Evolutionary conservation across 2,113 vertebrate species (phyloP).

Genomic region (Coreoperca whiteheadi): DNA sequence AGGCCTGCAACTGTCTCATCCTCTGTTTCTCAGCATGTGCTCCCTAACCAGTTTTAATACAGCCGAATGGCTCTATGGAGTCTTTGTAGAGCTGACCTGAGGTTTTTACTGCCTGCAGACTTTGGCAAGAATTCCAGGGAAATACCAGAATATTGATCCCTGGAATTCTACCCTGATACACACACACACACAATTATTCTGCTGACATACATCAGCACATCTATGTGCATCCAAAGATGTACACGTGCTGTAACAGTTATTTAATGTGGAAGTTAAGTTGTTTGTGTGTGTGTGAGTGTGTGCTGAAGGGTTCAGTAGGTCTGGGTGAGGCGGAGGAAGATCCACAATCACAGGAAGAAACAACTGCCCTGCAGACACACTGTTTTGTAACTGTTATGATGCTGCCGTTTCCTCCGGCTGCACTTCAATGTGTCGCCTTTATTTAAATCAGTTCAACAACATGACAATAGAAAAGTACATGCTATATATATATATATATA

Average conservation of each 20-base stretch:
- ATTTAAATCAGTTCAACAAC: background rate
- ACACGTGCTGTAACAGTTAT: background rate
- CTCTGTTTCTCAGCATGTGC: too few relatives aligned
- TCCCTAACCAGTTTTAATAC: too few relatives aligned
- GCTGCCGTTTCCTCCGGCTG: constrained; percentile 13
- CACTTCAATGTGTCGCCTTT: background rate
- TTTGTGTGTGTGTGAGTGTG: background rate
- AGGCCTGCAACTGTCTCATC: too few relatives aligned
- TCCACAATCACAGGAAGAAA: constrained; percentile 53
- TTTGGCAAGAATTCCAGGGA: background rate
- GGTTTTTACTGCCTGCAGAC: background rate
- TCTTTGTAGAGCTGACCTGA: background rate
- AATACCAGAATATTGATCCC: background rate
- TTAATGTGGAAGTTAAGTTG: background rate
- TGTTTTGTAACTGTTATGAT: background rate
- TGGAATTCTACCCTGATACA: background rate
- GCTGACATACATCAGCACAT: background rate
- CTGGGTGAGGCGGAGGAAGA: constrained; percentile 15
- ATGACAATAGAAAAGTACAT: background rate
- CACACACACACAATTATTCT: background rate
- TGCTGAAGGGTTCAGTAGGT: constrained; percentile 12
- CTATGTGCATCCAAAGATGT: background rate
- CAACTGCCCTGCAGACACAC: constrained; percentile 21
- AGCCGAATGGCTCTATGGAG: too few relatives aligned
- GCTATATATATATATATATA: background rate